Conservation (phyloP, 2,888 invertebrate genomes). For the Sycophila texana region DNA sequence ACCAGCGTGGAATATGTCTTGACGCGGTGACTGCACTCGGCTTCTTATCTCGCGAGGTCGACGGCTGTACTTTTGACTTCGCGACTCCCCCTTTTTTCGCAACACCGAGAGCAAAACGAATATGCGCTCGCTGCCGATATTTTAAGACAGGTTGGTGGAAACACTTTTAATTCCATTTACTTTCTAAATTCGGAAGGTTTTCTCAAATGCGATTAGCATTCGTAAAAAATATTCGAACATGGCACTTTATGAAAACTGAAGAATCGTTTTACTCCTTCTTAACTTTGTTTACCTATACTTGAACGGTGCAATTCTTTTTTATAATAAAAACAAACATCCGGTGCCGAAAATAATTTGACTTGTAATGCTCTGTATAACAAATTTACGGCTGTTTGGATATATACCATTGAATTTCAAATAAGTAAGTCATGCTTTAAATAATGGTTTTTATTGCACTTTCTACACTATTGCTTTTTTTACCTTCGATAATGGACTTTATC, state of each 20-base stretch:
- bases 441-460: no score
- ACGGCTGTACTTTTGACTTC: background rate
- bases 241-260: no score
- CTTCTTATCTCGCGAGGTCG: conserved; percentile 55
- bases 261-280: background rate
- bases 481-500: no score
- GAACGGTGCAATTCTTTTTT: background rate
- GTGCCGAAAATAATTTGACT: background rate
- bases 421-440: no score
- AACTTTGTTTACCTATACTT: background rate
- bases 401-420: no score
- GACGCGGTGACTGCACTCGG: conserved; percentile 47
- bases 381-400: no score
- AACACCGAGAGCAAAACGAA: conserved; percentile 2
- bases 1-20: conserved; percentile 64
- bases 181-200: no score
- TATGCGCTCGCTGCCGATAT: conserved; percentile 8
- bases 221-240: no score
- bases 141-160: conserved; percentile 43
- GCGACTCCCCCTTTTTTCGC: background rate
- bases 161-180: background rate
- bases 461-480: no score
- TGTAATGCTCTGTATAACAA: no score
- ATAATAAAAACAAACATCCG: background rate
- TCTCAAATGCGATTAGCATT: no score